phyloP scores from a whole-genome alignment of 2,113 vertebrate species.

The Hiodon tergisus region DNA sequence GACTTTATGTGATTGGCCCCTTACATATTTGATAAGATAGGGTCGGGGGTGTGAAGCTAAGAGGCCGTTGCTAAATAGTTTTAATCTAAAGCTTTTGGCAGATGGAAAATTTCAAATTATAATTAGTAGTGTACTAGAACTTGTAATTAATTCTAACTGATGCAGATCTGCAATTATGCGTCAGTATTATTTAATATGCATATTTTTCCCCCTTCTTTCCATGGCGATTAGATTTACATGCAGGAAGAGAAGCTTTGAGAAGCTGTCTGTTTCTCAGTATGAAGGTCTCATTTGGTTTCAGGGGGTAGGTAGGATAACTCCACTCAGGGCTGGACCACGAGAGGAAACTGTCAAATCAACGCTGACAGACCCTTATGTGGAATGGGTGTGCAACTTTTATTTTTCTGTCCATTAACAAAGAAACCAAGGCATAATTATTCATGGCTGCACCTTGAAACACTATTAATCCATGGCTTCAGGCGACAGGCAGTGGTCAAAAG shows the following conservation, averaged over 20 bases:
- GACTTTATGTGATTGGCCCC: not conserved
- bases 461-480: not conserved
- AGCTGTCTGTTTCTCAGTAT: not conserved
- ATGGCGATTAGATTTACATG: not conserved
- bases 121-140: not conserved
- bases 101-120: not conserved
- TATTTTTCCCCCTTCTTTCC: not conserved
- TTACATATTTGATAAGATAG: not conserved
- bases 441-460: not conserved
- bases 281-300: not conserved
- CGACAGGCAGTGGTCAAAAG: no score
- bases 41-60: not conserved
- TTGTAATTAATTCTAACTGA: no score
- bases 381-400: not conserved
- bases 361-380: not conserved
- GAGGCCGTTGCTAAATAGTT: not conserved
- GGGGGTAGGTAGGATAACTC: not conserved
- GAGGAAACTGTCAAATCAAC: not conserved
- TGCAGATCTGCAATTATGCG: no score
- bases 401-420: slow-evolving; percentile 7
- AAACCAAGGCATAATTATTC: slow-evolving; percentile 4
- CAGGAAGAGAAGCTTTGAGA: not conserved
- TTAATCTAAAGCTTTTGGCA: slow-evolving; percentile 1
- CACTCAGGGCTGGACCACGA: not conserved
- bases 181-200: no score